These are phyloP conservation scores for Acleris emargana DNA, from an alignment of 2,888 invertebrate genomes.

Conservation along the genomic window DNA sequence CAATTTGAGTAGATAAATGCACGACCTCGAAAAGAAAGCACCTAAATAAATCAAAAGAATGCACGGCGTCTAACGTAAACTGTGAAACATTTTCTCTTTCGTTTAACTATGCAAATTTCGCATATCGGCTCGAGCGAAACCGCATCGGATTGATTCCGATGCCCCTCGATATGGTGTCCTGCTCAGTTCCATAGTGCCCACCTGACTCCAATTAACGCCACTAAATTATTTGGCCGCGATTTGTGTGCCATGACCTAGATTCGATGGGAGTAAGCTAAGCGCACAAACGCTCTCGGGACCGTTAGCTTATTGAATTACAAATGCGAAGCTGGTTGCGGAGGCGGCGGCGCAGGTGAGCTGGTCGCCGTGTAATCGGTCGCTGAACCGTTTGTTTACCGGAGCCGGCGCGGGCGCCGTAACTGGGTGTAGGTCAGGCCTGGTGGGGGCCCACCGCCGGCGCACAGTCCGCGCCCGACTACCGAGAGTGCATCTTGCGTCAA, in stretches of 20 bases:
- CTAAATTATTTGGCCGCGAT: slow-evolving; percentile 51
- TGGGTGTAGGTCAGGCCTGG: slow-evolving; percentile 77
- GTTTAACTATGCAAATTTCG: slow-evolving; percentile 52
- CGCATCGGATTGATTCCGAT: slow-evolving; percentile 31
- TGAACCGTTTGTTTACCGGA: slow-evolving; percentile 82
- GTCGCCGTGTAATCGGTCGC: slow-evolving; percentile 75
- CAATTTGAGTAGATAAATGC: slow-evolving; percentile 64
- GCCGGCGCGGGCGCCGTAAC: slow-evolving; percentile 62
- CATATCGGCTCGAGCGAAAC: slow-evolving; percentile 38
- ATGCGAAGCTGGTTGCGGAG: slow-evolving; percentile 58
- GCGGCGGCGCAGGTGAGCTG: slow-evolving; percentile 54
- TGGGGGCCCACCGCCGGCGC: slow-evolving; percentile 58
- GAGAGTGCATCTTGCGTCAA: slow-evolving; percentile 65
- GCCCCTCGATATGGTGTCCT: slow-evolving; percentile 33
- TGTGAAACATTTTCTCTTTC: slow-evolving; percentile 67
- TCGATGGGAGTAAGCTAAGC: slow-evolving; percentile 59
- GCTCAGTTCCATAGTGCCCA: slow-evolving; percentile 40
- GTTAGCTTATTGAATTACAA: slow-evolving; percentile 79
- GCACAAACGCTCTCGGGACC: slow-evolving; percentile 67
- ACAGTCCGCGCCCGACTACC: slow-evolving; percentile 67
- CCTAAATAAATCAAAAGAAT: slow-evolving; percentile 63
- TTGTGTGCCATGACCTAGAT: slow-evolving; percentile 63
- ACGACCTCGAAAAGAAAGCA: slow-evolving; percentile 69
- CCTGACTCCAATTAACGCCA: slow-evolving; percentile 39
- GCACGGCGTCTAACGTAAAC: slow-evolving; percentile 50